phyloP scores from a whole-genome alignment of 2,797 vertebrate species.

The Poliocrania exsul region DNA sequence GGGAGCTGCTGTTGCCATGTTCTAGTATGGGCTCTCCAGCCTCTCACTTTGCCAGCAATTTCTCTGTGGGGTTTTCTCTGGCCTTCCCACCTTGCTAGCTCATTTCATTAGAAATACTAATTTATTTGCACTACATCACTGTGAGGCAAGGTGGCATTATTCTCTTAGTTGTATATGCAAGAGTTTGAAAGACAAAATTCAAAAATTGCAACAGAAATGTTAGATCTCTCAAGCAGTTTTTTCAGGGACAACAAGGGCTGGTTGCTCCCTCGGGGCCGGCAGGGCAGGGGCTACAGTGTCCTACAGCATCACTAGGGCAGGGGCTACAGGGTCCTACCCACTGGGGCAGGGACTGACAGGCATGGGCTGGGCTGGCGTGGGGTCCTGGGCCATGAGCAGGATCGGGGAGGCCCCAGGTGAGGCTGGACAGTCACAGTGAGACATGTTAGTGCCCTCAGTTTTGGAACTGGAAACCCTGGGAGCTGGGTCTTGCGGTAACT shows the following conservation, averaged over 20 bases:
- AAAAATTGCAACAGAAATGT: neutral
- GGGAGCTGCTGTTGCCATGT: neutral
- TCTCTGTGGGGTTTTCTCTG: neutral
- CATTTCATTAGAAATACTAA: neutral
- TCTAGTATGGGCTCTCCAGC: neutral
- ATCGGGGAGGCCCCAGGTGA: neutral
- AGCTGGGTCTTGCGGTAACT: neutral
- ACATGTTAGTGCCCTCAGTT: neutral
- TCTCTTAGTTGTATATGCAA: slow-evolving; percentile 40
- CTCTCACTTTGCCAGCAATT: neutral
- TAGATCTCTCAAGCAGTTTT: neutral
- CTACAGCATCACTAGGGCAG: neutral
- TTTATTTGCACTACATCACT: slow-evolving; percentile 53
- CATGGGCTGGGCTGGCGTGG: fast-evolving
- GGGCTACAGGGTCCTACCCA: too few species aligned
- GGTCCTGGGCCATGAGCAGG: neutral
- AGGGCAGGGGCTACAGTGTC: neutral
- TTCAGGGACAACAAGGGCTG: neutral
- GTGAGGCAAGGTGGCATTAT: slow-evolving; percentile 62
- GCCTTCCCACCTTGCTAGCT: neutral
- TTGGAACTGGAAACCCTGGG: neutral
- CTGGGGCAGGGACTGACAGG: neutral
- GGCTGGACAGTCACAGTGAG: neutral
- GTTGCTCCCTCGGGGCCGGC: fast-evolving
- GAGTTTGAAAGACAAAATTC: neutral